phyloP scores from a whole-genome alignment of 1,140 invertebrate genomes.

The Parapsyche elsis region DNA sequence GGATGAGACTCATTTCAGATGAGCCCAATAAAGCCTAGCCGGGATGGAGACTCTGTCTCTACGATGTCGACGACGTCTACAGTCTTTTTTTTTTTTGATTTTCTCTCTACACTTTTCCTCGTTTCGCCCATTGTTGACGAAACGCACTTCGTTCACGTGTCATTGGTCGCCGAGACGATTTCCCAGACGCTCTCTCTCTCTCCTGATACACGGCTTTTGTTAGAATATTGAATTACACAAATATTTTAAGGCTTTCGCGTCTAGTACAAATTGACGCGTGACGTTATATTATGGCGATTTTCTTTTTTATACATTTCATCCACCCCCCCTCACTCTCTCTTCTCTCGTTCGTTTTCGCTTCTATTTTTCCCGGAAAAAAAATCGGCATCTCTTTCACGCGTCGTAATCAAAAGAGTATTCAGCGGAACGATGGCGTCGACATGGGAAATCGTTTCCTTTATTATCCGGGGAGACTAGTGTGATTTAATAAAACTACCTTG shows the following conservation, averaged over 20 bases:
- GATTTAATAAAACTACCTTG: slow-evolving; percentile 16
- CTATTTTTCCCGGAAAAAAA: background rate
- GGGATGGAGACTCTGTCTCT: background rate
- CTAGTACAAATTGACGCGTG: slow-evolving; percentile 18
- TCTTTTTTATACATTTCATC: background rate
- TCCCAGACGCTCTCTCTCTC: background rate
- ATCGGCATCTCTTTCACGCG: background rate
- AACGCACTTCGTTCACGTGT: slow-evolving; percentile 35
- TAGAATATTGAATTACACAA: slow-evolving; percentile 45
- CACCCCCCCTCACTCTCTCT: background rate
- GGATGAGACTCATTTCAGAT: slow-evolving; percentile 34
- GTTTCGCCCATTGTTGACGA: slow-evolving; percentile 38
- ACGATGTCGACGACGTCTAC: background rate
- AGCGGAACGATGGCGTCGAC: slow-evolving; percentile 7
- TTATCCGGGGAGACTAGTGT: background rate
- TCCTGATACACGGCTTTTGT: slow-evolving; percentile 31
- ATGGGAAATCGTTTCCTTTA: slow-evolving; percentile 20
- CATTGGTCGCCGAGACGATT: slow-evolving; percentile 43
- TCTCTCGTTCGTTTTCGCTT: background rate
- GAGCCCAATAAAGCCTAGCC: slow-evolving; percentile 31
- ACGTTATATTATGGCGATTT: slow-evolving; percentile 3
- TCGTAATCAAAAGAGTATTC: slow-evolving; percentile 28
- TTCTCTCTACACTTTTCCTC: background rate
- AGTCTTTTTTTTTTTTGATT: background rate
- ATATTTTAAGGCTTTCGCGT: slow-evolving; percentile 39